Conservation (phyloP, 2,797 vertebrate species). For the Chrysocyon brachyurus region DNA sequence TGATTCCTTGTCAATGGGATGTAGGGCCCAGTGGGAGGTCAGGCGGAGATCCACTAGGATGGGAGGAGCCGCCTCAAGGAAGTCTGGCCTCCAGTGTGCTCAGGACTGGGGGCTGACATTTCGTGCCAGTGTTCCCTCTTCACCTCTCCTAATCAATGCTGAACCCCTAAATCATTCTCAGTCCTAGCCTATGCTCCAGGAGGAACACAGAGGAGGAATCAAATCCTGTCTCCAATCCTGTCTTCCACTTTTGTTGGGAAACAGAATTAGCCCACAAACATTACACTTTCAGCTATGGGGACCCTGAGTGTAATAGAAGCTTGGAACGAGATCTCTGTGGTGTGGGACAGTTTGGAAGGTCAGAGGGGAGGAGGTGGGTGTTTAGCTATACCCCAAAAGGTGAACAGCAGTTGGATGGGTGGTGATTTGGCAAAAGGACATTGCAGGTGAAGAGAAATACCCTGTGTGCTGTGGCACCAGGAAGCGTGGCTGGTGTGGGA, state of each 20-base stretch:
- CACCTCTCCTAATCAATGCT: not conserved
- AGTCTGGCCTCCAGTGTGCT: no score
- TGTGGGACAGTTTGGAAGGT: not conserved
- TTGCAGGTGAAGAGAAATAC: not conserved
- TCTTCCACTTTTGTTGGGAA: not conserved
- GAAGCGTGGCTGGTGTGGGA: not conserved
- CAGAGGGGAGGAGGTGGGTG: not conserved
- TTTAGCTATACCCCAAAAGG: not conserved
- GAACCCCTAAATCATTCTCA: not conserved
- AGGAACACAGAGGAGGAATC: not conserved
- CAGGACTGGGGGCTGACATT: not conserved
- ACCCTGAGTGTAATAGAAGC: not conserved
- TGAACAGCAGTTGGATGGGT: not conserved
- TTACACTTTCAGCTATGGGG: not conserved
- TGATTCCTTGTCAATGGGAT: not conserved
- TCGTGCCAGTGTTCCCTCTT: rapidly evolving
- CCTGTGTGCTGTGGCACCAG: not conserved
- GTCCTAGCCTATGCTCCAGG: not conserved
- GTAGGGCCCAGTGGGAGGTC: not conserved
- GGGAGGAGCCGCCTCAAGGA: not conserved
- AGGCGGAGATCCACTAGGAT: not conserved
- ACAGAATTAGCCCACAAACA: not conserved
- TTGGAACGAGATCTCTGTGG: not conserved
- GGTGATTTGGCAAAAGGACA: not conserved
- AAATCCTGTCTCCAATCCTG: not conserved